These are phyloP conservation scores for Drosophila truncata DNA, from an alignment of 1,140 invertebrate genomes.

Conservation along the genomic window DNA sequence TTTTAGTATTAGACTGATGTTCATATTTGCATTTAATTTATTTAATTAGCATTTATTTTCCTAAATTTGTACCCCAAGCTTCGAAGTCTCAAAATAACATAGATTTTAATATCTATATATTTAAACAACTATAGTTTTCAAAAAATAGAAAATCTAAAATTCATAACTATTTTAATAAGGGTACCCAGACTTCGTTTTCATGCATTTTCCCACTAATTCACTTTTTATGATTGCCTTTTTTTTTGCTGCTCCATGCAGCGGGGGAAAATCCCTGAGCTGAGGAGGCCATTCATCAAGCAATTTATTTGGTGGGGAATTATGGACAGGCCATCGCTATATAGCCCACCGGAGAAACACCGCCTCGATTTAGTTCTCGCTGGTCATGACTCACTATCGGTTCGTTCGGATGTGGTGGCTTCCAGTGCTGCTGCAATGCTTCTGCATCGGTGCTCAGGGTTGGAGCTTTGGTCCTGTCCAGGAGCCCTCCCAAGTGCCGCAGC, in stretches of 20 bases:
- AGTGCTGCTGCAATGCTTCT: slow-evolving; percentile 34
- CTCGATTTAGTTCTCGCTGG: slow-evolving; percentile 59
- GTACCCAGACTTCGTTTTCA: slow-evolving; percentile 1
- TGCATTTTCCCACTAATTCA: slow-evolving; percentile 7
- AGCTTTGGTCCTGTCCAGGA: slow-evolving; percentile 51
- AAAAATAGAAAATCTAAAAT: too few relatives aligned
- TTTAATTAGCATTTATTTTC: too few relatives aligned
- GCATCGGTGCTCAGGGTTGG: slow-evolving; percentile 19
- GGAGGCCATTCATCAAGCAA: slow-evolving; percentile 58
- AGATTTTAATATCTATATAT: too few relatives aligned
- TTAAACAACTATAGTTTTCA: too few relatives aligned
- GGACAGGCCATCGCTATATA: slow-evolving; percentile 58
- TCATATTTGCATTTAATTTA: too few relatives aligned
- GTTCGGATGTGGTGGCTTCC: slow-evolving; percentile 30
- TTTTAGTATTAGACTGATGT: too few relatives aligned
- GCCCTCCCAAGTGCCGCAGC: slow-evolving; percentile 35
- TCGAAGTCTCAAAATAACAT: too few relatives aligned
- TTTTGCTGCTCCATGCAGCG: slow-evolving; percentile 35
- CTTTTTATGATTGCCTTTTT: slow-evolving; percentile 32
- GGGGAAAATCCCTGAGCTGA: slow-evolving; percentile 71
- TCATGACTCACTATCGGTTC: slow-evolving; percentile 50
- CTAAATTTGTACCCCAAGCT: too few relatives aligned
- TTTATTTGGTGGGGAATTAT: slow-evolving; percentile 43
- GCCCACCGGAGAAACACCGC: slow-evolving; percentile 22
- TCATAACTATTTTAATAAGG: background rate